Conservation (phyloP, 2,113 vertebrate species). For the Tretioscincus oriximinensis region DNA sequence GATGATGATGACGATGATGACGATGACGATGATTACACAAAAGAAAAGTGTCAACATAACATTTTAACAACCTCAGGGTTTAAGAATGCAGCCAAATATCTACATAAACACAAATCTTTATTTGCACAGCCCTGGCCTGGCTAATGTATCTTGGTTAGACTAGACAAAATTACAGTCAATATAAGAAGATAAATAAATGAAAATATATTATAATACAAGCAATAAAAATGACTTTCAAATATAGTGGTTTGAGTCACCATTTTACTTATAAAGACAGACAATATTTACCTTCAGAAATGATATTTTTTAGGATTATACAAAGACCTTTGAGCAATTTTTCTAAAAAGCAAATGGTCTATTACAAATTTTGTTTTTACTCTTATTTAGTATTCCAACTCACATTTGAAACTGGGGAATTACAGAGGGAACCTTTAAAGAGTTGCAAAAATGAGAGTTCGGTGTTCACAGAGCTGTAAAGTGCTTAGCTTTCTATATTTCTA, state of each 20-base stretch:
- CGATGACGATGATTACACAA: background rate
- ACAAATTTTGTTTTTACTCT: background rate
- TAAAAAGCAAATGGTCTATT: background rate
- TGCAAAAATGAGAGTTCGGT: background rate
- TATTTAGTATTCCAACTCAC: background rate
- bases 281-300: background rate
- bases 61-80: background rate
- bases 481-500: background rate
- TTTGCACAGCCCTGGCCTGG: background rate
- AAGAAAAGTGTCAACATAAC: background rate
- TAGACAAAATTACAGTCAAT: background rate
- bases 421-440: background rate
- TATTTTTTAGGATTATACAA: background rate
- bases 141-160: background rate
- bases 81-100: background rate
- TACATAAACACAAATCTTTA: background rate
- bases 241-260: background rate
- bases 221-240: background rate
- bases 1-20: no score
- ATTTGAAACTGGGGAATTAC: background rate
- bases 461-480: background rate
- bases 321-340: background rate
- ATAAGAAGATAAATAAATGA: background rate
- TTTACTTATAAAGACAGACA: background rate
- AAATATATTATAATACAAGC: background rate